A percentile compares a stretch with the other conserved stretches of the same genome.
phyloP scores from a whole-genome alignment of 2,113 vertebrate species.

The Zosterops hypoxanthus region DNA sequence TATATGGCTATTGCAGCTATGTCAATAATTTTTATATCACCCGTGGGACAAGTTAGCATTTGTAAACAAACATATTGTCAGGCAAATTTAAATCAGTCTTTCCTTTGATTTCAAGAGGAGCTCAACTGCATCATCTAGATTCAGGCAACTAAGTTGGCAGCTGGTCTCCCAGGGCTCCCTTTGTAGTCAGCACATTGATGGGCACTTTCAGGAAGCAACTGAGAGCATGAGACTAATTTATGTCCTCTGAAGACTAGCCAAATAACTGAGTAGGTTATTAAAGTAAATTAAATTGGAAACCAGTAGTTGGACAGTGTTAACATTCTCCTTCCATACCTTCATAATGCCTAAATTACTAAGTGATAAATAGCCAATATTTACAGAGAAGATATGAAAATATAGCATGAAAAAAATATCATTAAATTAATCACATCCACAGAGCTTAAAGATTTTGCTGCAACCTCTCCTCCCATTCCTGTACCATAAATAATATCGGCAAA shows the following conservation, averaged over 20 bases:
- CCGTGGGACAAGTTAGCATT: conserved; percentile 1
- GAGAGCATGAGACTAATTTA: background rate
- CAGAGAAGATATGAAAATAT: background rate
- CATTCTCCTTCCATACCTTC: background rate
- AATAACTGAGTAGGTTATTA: background rate
- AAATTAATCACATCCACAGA: background rate
- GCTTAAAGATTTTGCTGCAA: background rate
- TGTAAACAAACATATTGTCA: conserved; percentile 33
- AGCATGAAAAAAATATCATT: background rate
- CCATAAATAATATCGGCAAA: background rate
- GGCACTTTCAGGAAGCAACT: background rate
- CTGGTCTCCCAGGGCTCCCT: background rate
- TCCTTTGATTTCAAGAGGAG: background rate
- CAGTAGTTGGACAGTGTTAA: background rate
- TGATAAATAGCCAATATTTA: background rate
- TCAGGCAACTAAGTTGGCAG: background rate
- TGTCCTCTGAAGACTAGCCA: background rate
- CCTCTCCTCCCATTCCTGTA: background rate
- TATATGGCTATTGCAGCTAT: background rate
- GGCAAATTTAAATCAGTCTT: background rate
- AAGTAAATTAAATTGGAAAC: conserved; percentile 8
- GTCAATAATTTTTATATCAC: conserved; percentile 17
- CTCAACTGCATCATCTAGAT: background rate
- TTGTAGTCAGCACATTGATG: background rate
- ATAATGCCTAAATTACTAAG: background rate